Percentiles rank a stretch among this genome's conserved stretches.
Evolutionary conservation across 2,797 vertebrate species (phyloP).

Genomic region (Euthynnus affinis): DNA sequence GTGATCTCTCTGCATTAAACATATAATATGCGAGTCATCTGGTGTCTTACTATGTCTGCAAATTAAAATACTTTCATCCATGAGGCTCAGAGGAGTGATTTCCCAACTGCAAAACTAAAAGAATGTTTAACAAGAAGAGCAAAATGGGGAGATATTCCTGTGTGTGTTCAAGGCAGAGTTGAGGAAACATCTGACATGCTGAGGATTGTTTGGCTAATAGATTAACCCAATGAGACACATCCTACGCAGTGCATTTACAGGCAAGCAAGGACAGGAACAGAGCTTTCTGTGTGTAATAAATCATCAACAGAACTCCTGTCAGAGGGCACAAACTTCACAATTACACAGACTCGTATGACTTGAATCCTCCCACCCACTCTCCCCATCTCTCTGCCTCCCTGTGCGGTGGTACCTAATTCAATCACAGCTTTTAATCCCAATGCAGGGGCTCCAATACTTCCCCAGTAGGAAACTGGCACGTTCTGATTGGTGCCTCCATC

Average conservation of each 20-base stretch:
- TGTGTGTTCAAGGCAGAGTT: neutral
- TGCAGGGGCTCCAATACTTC: slow-evolving; percentile 44
- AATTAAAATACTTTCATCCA: neutral
- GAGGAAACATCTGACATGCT: slow-evolving; percentile 17
- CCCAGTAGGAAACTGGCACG: slow-evolving; percentile 28
- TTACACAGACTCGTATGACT: slow-evolving; percentile 23
- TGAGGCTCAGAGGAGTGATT: slow-evolving; percentile 1
- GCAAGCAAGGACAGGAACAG: slow-evolving; percentile 4
- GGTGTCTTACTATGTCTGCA: neutral
- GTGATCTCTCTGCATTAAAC: neutral
- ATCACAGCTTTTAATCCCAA: slow-evolving; percentile 59
- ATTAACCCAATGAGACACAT: slow-evolving; percentile 25
- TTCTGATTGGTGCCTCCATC: slow-evolving; percentile 40
- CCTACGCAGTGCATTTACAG: slow-evolving; percentile 32
- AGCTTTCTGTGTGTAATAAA: slow-evolving; percentile 32
- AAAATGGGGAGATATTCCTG: neutral
- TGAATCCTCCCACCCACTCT: neutral
- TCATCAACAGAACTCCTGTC: slow-evolving; percentile 38
- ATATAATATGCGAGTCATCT: slow-evolving; percentile 7
- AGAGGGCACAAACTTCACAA: slow-evolving; percentile 27
- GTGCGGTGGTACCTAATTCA: slow-evolving; percentile 43
- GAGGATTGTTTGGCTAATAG: slow-evolving; percentile 19
- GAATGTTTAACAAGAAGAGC: neutral
- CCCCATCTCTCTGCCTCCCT: slow-evolving; percentile 21
- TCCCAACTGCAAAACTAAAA: slow-evolving; percentile 4